Evolutionary conservation across 2,797 vertebrate species (phyloP), one percentile per base, ranked within the genome.

Genomic region (Ibycter americanus): DNA sequence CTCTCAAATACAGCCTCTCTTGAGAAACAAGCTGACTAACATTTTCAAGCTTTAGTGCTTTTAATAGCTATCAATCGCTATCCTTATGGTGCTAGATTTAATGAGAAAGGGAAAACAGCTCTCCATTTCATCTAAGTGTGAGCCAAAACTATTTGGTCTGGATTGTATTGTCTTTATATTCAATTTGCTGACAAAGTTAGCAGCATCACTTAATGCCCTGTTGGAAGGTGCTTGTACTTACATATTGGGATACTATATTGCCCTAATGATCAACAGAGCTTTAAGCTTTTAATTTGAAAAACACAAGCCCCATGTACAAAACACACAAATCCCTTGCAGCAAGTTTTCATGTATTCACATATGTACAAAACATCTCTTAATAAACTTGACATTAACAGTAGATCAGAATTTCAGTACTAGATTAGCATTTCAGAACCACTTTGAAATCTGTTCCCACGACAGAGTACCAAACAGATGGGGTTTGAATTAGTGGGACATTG

Each of bases 391-490:
- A 18, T 62, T 51, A 85, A 36, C 68, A 86, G 46, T 55, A 83
- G 56, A 78, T 80, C 87, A 91, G 52, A 63, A 85, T 70, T 96
- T 84, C 81, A 93, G 58, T 72, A 34, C 66, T 79, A 76, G 51
- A 93, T 77, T 83, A 87, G 65, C 73, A 89, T 92, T 97, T 94
- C 92, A 96, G 93, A 92, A 81, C 68, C 38, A 16, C 90, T 87
- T 83, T 86, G 90, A 95, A 96, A 92, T 81, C 68, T 12, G 6
- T 91, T 96, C 58, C 74, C 82, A 78, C 56, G 49, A 70, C 52
- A 70, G 54, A 20, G 42, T 47, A 88, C 51, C 66, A 62, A 22
- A 21, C 65, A 92, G 79, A 90, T 93, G 82, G 46, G 15, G 27
- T 83, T 92, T 67, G 59, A 26, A 89, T 90, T 68, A 87, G 58